Evolutionary conservation across 2,113 vertebrate genomes (phyloP), one percentile per base, ranked within the genome.

Genomic region (Alethe diademata): DNA sequence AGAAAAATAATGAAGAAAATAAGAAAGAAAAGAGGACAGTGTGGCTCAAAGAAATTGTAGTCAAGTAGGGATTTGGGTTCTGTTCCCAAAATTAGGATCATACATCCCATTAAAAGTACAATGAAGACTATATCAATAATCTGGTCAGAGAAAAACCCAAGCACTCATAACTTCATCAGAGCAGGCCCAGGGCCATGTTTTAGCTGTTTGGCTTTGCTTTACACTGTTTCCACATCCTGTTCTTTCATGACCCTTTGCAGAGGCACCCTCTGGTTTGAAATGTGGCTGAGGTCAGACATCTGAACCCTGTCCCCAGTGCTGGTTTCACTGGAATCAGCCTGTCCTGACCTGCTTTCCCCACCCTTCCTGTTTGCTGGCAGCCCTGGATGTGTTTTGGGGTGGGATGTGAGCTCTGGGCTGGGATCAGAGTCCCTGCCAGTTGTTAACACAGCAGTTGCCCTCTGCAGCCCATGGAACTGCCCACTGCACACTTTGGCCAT

Each of bases 381-480:
- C 40, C 8, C 35, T 29, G 88, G 43, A 15, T 36, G 66, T 64
- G 45, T 43, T 51, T 7, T 12, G 31, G 54, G 33, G 1, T 3
- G 3, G 19, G 65, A 70, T 22, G 9, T 3, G 50, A 8, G 25
- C 62, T 12, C 42, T 22, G 80, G 18, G n/a, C 40, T 47, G 35
- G 86, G 45, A 33, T 19, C 15, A 22, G 67, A 47, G 57, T 5
- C 48, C 18, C 47, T 38, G 12, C 28, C 10, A 35, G 64, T 2
- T 48, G 31, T 23, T 45, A 25, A 16, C 1, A 0, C 23, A 48
- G 8, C 6, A 17, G 4, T 1, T 1, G 1, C 53, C 29, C 42
- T 6, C 2, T 1, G 6, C 0, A 38, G 43, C 43, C 28, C 19
- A 0, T 6, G 78, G 54, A 43, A 43, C 58, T 17, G 43, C 47